phyloP scores from a whole-genome alignment of 1,140 invertebrate genomes.

The Euwallacea fornicatus region DNA sequence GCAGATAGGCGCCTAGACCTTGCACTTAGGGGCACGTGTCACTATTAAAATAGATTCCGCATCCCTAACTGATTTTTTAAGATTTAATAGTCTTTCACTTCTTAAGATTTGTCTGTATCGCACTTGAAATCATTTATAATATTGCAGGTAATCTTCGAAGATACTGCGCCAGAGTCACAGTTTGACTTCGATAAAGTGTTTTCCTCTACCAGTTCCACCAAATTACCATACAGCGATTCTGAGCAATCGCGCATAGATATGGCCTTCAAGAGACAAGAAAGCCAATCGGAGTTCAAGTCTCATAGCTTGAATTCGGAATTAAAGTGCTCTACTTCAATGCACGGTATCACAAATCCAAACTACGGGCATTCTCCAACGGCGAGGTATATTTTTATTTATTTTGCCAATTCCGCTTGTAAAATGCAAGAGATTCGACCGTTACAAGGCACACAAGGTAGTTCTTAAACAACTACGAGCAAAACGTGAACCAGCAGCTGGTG shows the following conservation, averaged over 20 bases:
- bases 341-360: conserved; percentile 52
- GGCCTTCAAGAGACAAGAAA: conserved; percentile 51
- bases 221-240: conserved; percentile 37
- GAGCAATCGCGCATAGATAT: conserved; percentile 51
- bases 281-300: conserved; percentile 36
- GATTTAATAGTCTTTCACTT: neutral
- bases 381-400: conserved; percentile 15
- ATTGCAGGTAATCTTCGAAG: conserved; percentile 38
- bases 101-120: neutral
- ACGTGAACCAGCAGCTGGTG: too few relatives aligned
- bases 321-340: conserved; percentile 47
- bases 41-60: too few relatives aligned
- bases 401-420: too few relatives aligned
- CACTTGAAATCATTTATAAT: too few relatives aligned
- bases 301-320: conserved; percentile 38
- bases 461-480: too few relatives aligned
- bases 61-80: too few relatives aligned
- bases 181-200: conserved; percentile 45
- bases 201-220: conserved; percentile 25
- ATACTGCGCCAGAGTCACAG: conserved; percentile 24
- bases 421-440: too few relatives aligned
- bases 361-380: conserved; percentile 48
- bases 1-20: too few relatives aligned
- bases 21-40: too few relatives aligned
- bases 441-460: too few relatives aligned